Evolutionary conservation across 2,113 vertebrate genomes (phyloP), one percentile per base, ranked within the genome.

Genomic region (Microtus oregoni): DNA sequence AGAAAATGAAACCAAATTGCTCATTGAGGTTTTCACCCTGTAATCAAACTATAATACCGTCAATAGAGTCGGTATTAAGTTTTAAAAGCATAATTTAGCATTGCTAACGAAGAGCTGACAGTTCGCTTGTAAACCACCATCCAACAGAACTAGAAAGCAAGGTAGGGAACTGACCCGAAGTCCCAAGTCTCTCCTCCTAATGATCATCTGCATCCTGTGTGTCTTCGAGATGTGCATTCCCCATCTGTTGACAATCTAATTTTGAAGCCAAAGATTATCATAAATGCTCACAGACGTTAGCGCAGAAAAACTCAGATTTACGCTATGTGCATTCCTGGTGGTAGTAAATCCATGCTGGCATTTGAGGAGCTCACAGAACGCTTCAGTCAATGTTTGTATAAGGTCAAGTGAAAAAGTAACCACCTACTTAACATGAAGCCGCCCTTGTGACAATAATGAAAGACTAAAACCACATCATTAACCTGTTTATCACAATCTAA

Each of bases 271-370:
- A 87, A 81, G 81, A 61, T 82, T 70, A 63, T 89, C 70, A 93
- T 89, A 95, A 92, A 68, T 89, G 20, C 73, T 96, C 89, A 91
- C 76, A 95, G 89, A 93, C 91, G 50, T 78, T 81, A 89, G 44
- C 73, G 61, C 47, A 83, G 41, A 82, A 86, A 96, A 63, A 50
- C 82, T 95, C 78, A 88, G 38, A 88, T 81, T 92, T 94, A 96
- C 67, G 52, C 76, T 35, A 75, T 26, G 73, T 44, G 32, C 6
- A 30, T 83, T 90, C 76, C 72, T 78, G 28, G 73, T 47, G 89
- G 14, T 58, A 68, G 72, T 58, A 70, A 95, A 79, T 82, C 35
- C 61, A 91, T 44, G 32, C 15, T 68, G 5, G 61, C 55, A 58
- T 89, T 94, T 47, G 10, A 79, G 90, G 61, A 94, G 97, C 63